Percentiles rank a stretch among this genome's conserved stretches.
Evolutionary conservation across 2,888 invertebrate species (phyloP).

Genomic region (Lobophora halterata): DNA sequence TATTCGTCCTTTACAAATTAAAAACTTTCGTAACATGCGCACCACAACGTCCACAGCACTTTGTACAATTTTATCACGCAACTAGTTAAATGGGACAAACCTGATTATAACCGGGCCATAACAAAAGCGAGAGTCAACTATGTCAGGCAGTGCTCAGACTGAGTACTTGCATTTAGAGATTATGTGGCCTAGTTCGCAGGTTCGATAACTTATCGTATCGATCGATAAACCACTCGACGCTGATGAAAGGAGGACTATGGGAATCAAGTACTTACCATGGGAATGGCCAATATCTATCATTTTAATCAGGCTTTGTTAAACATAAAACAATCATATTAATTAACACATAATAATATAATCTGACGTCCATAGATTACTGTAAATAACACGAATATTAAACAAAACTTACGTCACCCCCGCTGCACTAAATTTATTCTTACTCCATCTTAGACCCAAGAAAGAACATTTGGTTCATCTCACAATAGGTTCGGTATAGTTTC

Average conservation of each 20-base stretch:
- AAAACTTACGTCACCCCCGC: too few relatives aligned
- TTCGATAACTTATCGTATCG: conserved; percentile 64
- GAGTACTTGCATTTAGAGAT: conserved; percentile 50
- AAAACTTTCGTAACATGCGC: neutral
- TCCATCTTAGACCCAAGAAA: too few relatives aligned
- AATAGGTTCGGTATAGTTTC: too few relatives aligned
- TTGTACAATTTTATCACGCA: conserved; percentile 5
- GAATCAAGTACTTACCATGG: conserved; percentile 4
- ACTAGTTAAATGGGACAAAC: conserved; percentile 29
- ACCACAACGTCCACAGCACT: neutral
- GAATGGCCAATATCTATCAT: neutral
- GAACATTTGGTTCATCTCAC: too few relatives aligned
- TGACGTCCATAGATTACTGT: too few relatives aligned
- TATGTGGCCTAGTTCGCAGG: conserved; percentile 64
- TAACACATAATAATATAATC: too few relatives aligned
- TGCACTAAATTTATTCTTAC: too few relatives aligned
- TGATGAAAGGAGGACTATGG: conserved; percentile 14
- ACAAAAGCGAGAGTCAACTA: conserved; percentile 51
- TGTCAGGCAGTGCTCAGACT: conserved; percentile 45
- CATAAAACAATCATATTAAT: too few relatives aligned
- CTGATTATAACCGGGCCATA: conserved; percentile 37
- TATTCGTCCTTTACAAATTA: neutral
- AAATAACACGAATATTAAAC: too few relatives aligned
- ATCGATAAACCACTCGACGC: conserved; percentile 64
- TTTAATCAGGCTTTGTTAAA: conserved; percentile 25